A percentile compares a stretch with the other conserved stretches of the same genome.
Conservation (phyloP, 2,797 vertebrate genomes). For the Aplochiton taeniatus region DNA sequence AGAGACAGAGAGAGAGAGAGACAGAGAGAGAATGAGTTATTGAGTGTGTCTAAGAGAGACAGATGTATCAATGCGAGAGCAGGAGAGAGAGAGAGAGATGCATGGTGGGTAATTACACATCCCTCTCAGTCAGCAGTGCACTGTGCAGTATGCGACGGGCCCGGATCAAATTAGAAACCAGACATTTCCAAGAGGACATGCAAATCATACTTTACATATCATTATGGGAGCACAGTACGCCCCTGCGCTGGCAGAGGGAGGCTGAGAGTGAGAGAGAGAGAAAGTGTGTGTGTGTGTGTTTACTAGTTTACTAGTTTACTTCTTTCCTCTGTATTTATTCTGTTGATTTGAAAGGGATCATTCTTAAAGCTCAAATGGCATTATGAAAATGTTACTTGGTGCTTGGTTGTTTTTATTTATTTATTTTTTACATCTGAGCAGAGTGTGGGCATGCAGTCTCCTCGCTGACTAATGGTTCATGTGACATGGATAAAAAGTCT, state of each 20-base stretch:
- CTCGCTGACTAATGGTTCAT: neutral
- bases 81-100: conserved; percentile 4
- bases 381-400: conserved; percentile 47
- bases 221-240: conserved; percentile 14
- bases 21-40: neutral
- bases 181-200: conserved; percentile 23
- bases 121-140: conserved; percentile 10
- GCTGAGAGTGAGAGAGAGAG: neutral
- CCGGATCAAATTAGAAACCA: conserved; percentile 26
- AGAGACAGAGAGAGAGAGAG: too few relatives aligned
- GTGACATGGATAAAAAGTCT: neutral
- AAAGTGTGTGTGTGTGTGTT: neutral
- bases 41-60: neutral
- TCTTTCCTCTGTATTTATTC: conserved; percentile 15
- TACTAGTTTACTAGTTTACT: conserved; percentile 17
- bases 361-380: conserved; percentile 25
- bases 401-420: conserved; percentile 11
- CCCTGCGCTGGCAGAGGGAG: too few relatives aligned
- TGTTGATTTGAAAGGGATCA: conserved; percentile 46
- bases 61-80: neutral
- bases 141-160: conserved; percentile 4
- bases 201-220: conserved; percentile 34
- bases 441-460: neutral
- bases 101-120: conserved; percentile 28
- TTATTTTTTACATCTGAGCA: neutral